Base-by-base conservation (phyloP, 2,797 vertebrate species). In the Esox lucius region DNA sequence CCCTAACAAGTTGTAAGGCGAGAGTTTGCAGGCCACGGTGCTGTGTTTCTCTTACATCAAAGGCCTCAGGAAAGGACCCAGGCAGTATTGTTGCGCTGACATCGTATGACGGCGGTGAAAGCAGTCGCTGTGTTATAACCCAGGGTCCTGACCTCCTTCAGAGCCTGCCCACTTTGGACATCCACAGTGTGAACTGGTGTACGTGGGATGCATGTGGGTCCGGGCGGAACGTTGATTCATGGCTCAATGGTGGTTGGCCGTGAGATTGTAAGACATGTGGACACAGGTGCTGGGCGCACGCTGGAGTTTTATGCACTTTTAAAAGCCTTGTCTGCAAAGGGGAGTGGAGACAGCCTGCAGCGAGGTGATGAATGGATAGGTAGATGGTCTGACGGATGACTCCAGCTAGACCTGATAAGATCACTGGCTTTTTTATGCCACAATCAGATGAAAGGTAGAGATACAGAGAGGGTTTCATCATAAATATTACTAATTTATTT, bases 401-500 rank as follows among this genome's bases (percentile, higher is more conserved):
- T 91, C 88, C 89, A 87, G 91, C 89, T 87, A 83, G 68, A 35
- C 26, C 70, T 72, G 86, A 90, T 91, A 91, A 85, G 85, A 93
- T 92, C 91, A 89, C 87, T 89, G 90, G 92, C 88, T 90, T 88
- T 91, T 90, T 90, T 90, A 85, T 81, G 69, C 83, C n/a, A 35
- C 26, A 5, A 84, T 72, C 85, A 91, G 86, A 91, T 88, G 88
- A 92, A 86, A 90, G 78, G 84, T 78, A 78, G 78, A 70, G 80
- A 76, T 75, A 80, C 66, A 33, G 76, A 75, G 73, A 82, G 64
- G 73, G 73, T 83, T 86, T 84, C 84, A 84, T 91, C 89, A 88
- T 93, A 93, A 93, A 93, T 93, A 91, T 93, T 86, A 90, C 86
- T 71, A 87, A 92, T 92, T 91, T 83, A 93, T 92, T 90, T 90